Percentiles rank a stretch among this genome's conserved stretches.
phyloP scores from a whole-genome alignment of 2,888 invertebrate genomes.

The Stramonita haemastoma region DNA sequence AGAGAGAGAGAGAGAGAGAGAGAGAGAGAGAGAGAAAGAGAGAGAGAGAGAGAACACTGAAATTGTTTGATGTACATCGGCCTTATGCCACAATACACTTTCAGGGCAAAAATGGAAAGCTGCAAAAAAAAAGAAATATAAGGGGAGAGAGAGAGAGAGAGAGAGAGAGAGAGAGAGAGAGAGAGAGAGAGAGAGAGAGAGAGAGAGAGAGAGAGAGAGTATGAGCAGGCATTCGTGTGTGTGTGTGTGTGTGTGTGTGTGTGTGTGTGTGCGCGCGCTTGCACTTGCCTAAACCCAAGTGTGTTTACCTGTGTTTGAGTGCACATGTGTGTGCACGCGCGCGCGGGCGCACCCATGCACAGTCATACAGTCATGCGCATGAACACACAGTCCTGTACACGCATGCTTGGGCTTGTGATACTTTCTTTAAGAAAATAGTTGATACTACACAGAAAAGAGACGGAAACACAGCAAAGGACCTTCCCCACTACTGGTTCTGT shows the following conservation, averaged over 20 bases:
- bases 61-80: too few species aligned
- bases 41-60: slow-evolving; percentile 7
- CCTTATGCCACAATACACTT: too few species aligned
- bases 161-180: slow-evolving; percentile 11
- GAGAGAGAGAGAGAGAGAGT: neutral
- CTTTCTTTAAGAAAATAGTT: too few species aligned
- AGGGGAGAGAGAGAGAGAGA: too few species aligned
- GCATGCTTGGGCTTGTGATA: too few species aligned
- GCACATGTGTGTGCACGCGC: neutral
- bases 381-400: too few species aligned
- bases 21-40: neutral
- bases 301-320: neutral
- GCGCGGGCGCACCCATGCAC: neutral
- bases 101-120: neutral
- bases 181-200: slow-evolving; percentile 10
- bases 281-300: neutral
- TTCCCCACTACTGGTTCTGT: too few species aligned
- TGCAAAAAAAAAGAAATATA: neutral
- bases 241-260: neutral
- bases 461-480: too few species aligned
- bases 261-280: too few species aligned
- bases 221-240: neutral
- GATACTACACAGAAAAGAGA: too few species aligned
- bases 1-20: neutral
- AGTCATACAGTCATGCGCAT: too few species aligned